Percentiles rank a stretch among this genome's conserved stretches.
These are phyloP conservation scores for Megaceryle alcyon DNA, from an alignment of 2,797 vertebrate genomes.

Conservation along the genomic window DNA sequence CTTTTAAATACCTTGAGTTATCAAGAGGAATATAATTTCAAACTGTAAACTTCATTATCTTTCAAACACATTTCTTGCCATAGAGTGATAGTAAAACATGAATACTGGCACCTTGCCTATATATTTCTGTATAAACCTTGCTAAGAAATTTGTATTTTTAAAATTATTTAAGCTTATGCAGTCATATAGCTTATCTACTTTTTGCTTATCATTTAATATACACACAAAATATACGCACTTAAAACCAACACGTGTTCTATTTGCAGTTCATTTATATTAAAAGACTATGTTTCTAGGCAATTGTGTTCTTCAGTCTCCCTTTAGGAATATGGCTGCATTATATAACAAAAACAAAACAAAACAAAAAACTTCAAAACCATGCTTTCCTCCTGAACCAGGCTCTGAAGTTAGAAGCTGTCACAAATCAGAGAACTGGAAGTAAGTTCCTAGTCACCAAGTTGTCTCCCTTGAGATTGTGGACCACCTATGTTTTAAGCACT, in stretches of 20 bases:
- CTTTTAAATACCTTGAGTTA: not conserved
- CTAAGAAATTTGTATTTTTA: not conserved
- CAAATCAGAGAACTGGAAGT: not conserved
- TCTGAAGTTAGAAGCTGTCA: not conserved
- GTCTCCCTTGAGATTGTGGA: not conserved
- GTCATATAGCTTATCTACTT: not conserved
- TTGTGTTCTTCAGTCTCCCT: not conserved
- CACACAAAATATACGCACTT: not conserved
- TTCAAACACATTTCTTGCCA: not conserved
- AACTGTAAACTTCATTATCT: not conserved
- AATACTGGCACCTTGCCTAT: not conserved
- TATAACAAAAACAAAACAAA: not conserved
- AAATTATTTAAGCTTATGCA: not conserved
- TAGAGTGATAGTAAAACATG: not conserved
- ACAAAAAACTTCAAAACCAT: not conserved
- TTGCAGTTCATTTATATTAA: not conserved
- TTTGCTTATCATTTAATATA: not conserved
- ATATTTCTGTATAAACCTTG: not conserved
- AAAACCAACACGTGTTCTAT: not conserved
- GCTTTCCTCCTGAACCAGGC: not conserved
- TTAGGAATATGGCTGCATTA: not conserved
- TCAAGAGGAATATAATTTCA: not conserved
- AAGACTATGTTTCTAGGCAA: not conserved
- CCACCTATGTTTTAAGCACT: not conserved
- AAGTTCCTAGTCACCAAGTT: not conserved